Percentiles rank a stretch among this genome's conserved stretches.
These are phyloP conservation scores for Acrocephalus arundinaceus DNA, from an alignment of 2,113 vertebrate species.

Conservation along the genomic window DNA sequence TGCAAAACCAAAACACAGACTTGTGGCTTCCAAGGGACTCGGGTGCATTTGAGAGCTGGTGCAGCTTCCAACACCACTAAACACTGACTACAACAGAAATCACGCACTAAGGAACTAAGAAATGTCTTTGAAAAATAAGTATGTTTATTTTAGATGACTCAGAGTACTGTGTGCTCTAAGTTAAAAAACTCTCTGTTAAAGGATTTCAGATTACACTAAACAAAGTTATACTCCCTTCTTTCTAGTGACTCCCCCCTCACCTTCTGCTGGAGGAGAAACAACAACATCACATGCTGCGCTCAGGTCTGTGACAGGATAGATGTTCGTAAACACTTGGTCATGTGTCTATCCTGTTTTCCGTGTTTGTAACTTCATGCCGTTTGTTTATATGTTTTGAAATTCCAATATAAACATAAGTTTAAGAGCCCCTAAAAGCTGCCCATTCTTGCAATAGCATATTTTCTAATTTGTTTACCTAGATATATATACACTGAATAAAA, in stretches of 20 bases:
- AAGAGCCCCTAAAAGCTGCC: background rate
- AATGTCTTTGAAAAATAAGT: background rate
- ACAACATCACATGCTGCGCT: background rate
- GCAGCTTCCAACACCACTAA: background rate
- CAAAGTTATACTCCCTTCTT: background rate
- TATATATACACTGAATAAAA: background rate
- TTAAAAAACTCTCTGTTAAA: background rate
- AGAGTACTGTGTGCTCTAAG: background rate
- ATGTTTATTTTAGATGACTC: background rate
- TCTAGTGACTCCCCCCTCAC: background rate
- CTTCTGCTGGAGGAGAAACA: conserved; percentile 44
- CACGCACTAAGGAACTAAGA: background rate
- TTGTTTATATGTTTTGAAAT: conserved; percentile 12
- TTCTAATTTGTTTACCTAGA: background rate
- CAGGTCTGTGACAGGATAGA: background rate
- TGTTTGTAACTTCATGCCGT: background rate
- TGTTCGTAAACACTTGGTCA: conserved; percentile 23
- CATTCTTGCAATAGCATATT: background rate
- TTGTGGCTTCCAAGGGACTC: background rate
- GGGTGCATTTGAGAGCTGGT: background rate
- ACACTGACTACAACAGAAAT: background rate
- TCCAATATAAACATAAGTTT: background rate
- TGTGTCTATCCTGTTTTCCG: conserved; percentile 22
- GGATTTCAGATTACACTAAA: background rate
- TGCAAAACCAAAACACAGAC: background rate